Evolutionary conservation across 2,888 invertebrate genomes (phyloP).

Genomic region (Idaea biselata): DNA sequence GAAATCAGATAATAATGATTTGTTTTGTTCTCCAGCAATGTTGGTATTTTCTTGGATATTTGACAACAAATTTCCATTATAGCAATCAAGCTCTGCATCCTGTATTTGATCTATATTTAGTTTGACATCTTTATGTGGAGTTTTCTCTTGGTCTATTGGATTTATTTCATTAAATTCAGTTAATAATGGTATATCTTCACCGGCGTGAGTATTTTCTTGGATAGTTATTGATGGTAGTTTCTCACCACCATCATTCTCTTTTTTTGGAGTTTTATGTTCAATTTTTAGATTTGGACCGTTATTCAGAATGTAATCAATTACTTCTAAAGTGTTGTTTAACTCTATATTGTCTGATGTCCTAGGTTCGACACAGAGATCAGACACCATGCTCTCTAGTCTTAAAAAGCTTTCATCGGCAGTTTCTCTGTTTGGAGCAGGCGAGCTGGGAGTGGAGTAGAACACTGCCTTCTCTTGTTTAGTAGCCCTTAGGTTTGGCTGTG

Average conservation of each 20-base stretch:
- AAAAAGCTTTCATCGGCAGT: constrained; percentile 53
- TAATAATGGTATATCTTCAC: background rate
- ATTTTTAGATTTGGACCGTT: constrained; percentile 36
- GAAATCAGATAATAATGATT: no score
- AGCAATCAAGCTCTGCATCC: background rate
- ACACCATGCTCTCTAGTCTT: constrained; percentile 52
- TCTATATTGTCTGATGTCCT: constrained; percentile 31
- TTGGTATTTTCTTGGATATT: no score
- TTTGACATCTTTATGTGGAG: background rate
- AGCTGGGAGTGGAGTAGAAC: constrained; percentile 12
- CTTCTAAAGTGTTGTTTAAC: constrained; percentile 56
- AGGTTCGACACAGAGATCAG: constrained; percentile 38
- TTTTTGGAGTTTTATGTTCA: constrained; percentile 12
- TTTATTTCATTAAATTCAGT: background rate
- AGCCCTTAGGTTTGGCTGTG: constrained; percentile 50
- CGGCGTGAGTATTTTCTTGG: background rate
- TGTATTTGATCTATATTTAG: constrained; percentile 5
- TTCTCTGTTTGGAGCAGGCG: constrained; percentile 29
- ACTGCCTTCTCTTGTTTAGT: constrained; percentile 18
- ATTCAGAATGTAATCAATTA: constrained; percentile 54
- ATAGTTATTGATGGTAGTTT: constrained; percentile 3
- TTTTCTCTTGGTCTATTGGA: constrained; percentile 2
- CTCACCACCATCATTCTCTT: constrained; percentile 13
- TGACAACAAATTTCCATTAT: no score
- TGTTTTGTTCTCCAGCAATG: no score